Percentiles rank a stretch among this genome's conserved stretches.
Conservation (phyloP, 2,888 invertebrate genomes). For the Meteorus colon region DNA sequence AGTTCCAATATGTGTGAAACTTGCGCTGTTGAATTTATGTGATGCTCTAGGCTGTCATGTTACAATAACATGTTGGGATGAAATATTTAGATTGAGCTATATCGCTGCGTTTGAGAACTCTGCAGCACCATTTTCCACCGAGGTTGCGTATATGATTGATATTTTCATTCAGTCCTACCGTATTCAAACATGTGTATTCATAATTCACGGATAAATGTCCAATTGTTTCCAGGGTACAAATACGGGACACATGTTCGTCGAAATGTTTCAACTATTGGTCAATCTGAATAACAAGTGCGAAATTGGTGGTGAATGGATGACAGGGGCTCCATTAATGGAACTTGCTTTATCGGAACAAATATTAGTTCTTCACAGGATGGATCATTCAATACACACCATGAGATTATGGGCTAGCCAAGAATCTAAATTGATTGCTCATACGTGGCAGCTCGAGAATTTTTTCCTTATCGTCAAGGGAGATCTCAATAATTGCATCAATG, state of each 20-base stretch:
- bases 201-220: neutral
- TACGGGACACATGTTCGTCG: conserved; percentile 78
- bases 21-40: conserved; percentile 83
- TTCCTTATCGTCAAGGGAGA: conserved; percentile 75
- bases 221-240: conserved; percentile 74
- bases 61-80: conserved; percentile 88
- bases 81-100: conserved; percentile 76
- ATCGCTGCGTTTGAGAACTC: conserved; percentile 73
- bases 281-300: conserved; percentile 85
- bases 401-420: conserved; percentile 85
- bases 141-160: conserved; percentile 53
- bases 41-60: conserved; percentile 87
- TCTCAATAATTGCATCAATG: conserved; percentile 67
- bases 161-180: neutral
- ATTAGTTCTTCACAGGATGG: conserved; percentile 83
- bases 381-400: conserved; percentile 87
- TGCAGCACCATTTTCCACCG: conserved; percentile 59
- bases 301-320: conserved; percentile 81
- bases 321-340: conserved; percentile 84
- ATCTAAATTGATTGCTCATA: conserved; percentile 82
- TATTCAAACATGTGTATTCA: neutral
- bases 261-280: conserved; percentile 82
- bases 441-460: conserved; percentile 85
- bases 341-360: conserved; percentile 89
- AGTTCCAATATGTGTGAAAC: conserved; percentile 81